Percentiles rank a stretch among this genome's conserved stretches.
phyloP scores from a whole-genome alignment of 2,888 invertebrate genomes.

The Prosapia bicincta region DNA sequence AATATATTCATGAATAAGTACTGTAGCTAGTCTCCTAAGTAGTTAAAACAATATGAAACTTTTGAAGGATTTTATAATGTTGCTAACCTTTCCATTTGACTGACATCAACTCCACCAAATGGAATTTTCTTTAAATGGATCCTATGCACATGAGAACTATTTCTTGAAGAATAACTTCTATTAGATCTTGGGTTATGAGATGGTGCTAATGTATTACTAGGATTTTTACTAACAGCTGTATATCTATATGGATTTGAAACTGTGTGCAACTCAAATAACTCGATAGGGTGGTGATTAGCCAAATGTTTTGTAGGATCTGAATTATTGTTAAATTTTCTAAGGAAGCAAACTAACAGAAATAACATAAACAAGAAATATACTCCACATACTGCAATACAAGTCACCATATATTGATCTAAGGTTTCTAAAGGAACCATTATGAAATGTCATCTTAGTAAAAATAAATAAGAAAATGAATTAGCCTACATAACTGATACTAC shows the following conservation, averaged over 20 bases:
- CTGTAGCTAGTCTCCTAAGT: no score
- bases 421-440: constrained; percentile 28
- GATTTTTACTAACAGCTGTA: constrained; percentile 23
- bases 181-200: constrained; percentile 22
- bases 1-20: no score
- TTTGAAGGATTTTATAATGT: constrained; percentile 14
- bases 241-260: constrained; percentile 26
- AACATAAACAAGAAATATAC: constrained; percentile 29
- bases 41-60: no score
- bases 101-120: constrained; percentile 27
- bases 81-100: constrained; percentile 27
- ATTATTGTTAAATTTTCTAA: constrained; percentile 22
- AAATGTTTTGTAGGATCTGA: constrained; percentile 21
- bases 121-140: constrained; percentile 22
- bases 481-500: no score
- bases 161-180: constrained; percentile 22
- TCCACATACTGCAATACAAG: constrained; percentile 23
- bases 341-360: constrained; percentile 24
- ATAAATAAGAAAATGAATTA: neutral
- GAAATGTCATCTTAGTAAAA: constrained; percentile 16
- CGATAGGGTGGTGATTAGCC: constrained; percentile 23
- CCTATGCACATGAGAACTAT: constrained; percentile 23
- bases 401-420: constrained; percentile 29
- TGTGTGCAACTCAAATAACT: constrained; percentile 25
- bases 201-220: neutral